Evolutionary conservation across 2,113 vertebrate species (phyloP), one percentile per base, ranked within the genome.

Genomic region (Sphyrna mokarran): DNA sequence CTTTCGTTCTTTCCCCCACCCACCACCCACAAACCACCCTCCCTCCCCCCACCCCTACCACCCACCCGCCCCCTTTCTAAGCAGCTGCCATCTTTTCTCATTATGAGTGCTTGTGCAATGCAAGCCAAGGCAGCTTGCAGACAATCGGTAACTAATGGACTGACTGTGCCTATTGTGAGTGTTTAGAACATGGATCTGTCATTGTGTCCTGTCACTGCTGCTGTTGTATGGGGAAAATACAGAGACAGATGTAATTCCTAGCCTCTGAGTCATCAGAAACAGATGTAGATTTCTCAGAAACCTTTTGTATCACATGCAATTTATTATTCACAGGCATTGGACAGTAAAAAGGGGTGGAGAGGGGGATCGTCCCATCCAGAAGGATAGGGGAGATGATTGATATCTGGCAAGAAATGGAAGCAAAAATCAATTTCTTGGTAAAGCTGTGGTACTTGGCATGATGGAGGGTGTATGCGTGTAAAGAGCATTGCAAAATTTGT

Each of bases 71-170:
- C 97, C 97, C 96, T 96, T 95, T 96, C 97, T 96, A 97, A 97
- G 97, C 97, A 97, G 97, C 97, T 98, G 97, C 97, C 98, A 98
- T 98, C 97, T 98, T 98, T 98, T 97, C 97, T 97, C 97, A 98
- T 98, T 98, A 97, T 97, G 97, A 97, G 97, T 96, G 96, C 97
- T 96, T 85, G 97, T 96, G 95, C 97, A 96, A 96, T 96, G 96
- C 96, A 96, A 96, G 97, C 95, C 83, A 95, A 96, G 97, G 97
- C 96, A 97, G 96, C 96, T 85, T 96, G 96, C 97, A 96, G 96
- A 98, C 98, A 98, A 98, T 98, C 76, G 96, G 96, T 96, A 96
- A 86, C 96, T 97, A 96, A 97, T 96, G 96, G 97, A 97, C 96
- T 97, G 97, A 96, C 97, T 96, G 97, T 13, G 96, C 97, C 97